phyloP scores from a whole-genome alignment of 1,140 invertebrate genomes.

The Leptoteleia sp. region DNA sequence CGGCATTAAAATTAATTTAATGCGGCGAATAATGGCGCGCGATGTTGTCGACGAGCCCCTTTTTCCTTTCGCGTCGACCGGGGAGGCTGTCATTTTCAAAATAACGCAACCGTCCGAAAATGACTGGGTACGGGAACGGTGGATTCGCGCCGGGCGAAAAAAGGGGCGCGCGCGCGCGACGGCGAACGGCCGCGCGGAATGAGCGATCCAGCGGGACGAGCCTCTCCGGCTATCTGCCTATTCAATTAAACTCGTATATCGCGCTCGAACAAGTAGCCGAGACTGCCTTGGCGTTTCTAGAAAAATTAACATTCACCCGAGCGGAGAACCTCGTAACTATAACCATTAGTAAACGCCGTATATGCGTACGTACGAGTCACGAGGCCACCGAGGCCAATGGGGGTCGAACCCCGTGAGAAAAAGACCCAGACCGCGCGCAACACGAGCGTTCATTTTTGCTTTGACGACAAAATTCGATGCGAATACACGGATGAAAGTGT shows the following conservation, averaged over 20 bases:
- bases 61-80: too few species aligned
- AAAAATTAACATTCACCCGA: slow-evolving; percentile 59
- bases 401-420: slow-evolving; percentile 65
- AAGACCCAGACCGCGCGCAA: slow-evolving; percentile 4
- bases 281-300: slow-evolving; percentile 56
- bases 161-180: too few species aligned
- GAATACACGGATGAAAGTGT: too few species aligned
- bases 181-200: slow-evolving; percentile 7
- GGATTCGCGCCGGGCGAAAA: too few species aligned
- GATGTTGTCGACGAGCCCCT: too few species aligned
- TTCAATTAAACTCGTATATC: slow-evolving; percentile 61
- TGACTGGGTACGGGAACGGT: too few species aligned
- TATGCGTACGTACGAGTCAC: slow-evolving; percentile 64
- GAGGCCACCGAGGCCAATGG: slow-evolving; percentile 63
- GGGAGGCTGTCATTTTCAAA: not conserved
- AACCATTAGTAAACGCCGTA: slow-evolving; percentile 65
- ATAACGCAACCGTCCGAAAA: too few species aligned
- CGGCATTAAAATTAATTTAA: too few species aligned
- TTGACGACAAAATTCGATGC: not conserved
- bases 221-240: slow-evolving; percentile 38
- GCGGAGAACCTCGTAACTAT: slow-evolving; percentile 55
- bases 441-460: too few species aligned
- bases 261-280: slow-evolving; percentile 50
- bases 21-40: too few species aligned
- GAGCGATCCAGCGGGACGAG: slow-evolving; percentile 16